These are phyloP conservation scores for Hemiscyllium ocellatum DNA, from an alignment of 2,113 vertebrate genomes.

Conservation along the genomic window DNA sequence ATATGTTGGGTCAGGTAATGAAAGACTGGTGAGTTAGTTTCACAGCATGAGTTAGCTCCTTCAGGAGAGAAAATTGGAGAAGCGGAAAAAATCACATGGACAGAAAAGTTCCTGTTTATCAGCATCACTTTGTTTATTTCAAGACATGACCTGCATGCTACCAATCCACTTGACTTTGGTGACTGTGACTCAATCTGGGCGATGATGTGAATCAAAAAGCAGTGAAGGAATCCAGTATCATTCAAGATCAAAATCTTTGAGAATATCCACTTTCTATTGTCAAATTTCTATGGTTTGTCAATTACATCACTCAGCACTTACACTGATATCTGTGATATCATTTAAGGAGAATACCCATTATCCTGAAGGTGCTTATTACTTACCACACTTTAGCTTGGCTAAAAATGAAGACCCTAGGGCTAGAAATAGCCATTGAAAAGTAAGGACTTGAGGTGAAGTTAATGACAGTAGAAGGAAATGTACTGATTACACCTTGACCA, in stretches of 20 bases:
- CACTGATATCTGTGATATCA: neutral
- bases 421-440: neutral
- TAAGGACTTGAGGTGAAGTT: neutral
- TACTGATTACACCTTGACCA: neutral
- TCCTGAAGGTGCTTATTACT: neutral
- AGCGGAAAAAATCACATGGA: neutral
- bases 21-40: neutral
- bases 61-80: neutral
- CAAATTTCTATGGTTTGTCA: neutral
- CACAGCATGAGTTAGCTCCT: neutral
- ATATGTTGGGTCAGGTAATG: neutral
- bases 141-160: neutral
- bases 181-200: neutral
- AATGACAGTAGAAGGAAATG: neutral
- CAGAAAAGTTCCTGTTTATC: neutral
- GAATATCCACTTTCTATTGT: neutral
- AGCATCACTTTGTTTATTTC: neutral
- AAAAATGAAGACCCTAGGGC: neutral
- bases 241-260: neutral
- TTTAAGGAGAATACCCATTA: neutral
- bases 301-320: neutral
- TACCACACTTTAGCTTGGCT: neutral
- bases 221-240: neutral
- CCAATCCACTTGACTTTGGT: neutral
- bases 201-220: neutral